A percentile compares a stretch with the other conserved stretches of the same genome.
These are phyloP conservation scores for Dipodomys spectabilis DNA, from an alignment of 2,113 vertebrate genomes.

Conservation along the genomic window DNA sequence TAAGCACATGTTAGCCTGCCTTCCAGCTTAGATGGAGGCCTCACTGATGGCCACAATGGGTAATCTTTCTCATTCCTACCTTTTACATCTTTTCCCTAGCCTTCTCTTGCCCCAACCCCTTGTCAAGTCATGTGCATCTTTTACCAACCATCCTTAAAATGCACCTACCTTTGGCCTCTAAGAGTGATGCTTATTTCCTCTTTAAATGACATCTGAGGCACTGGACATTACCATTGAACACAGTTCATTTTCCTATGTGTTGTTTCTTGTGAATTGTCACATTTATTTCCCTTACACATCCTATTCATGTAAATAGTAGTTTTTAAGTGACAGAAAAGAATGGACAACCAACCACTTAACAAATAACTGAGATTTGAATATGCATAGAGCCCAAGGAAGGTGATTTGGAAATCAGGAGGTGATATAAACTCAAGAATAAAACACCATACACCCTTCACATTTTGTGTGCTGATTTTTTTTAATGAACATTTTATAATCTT, in stretches of 20 bases:
- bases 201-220: not conserved
- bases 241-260: not conserved
- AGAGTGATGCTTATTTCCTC: not conserved
- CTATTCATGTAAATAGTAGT: conserved; percentile 22
- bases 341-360: not conserved
- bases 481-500: conserved; percentile 72
- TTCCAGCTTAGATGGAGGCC: not conserved
- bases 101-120: not conserved
- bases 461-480: conserved; percentile 70
- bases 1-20: not conserved
- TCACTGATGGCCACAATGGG: not conserved
- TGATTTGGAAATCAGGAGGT: not conserved
- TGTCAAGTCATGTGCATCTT: not conserved
- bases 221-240: not conserved
- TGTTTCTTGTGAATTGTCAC: not conserved
- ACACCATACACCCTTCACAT: conserved; percentile 1
- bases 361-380: not conserved
- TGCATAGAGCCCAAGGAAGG: not conserved
- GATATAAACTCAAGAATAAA: conserved; percentile 35
- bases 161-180: not conserved
- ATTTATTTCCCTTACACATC: conserved; percentile 1
- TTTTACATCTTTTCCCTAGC: not conserved
- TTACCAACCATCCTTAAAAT: not conserved
- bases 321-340: conserved; percentile 18
- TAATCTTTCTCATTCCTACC: not conserved